Conservation (phyloP, 2,113 vertebrate genomes). For the Elephas maximus region DNA sequence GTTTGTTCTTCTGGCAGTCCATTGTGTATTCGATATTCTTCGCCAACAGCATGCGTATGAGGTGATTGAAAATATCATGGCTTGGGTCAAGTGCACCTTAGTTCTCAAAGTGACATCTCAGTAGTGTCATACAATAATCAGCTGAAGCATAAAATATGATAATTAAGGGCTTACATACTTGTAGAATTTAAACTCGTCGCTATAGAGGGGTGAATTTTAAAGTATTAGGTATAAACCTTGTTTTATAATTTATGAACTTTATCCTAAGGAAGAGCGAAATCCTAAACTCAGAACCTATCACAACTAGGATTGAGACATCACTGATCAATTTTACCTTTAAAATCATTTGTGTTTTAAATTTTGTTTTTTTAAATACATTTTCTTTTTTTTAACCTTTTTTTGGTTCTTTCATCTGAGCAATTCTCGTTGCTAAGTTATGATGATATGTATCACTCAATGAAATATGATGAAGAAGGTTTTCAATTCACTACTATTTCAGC, state of each 20-base stretch:
- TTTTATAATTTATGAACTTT: not conserved
- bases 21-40: too few species aligned
- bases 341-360: slow-evolving; percentile 39
- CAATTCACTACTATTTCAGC: not conserved
- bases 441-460: not conserved
- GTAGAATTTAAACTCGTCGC: not conserved
- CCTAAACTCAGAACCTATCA: not conserved
- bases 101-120: not conserved
- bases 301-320: not conserved
- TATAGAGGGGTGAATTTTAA: slow-evolving; percentile 15
- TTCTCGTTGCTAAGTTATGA: slow-evolving; percentile 1
- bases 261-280: slow-evolving; percentile 34
- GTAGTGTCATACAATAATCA: not conserved
- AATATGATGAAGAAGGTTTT: not conserved
- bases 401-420: slow-evolving; percentile 5
- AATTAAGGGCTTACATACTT: not conserved
- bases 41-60: too few species aligned
- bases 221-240: not conserved
- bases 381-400: not conserved
- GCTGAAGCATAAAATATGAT: not conserved
- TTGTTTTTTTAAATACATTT: not conserved
- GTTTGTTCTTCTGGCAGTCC: too few species aligned
- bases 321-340: not conserved
- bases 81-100: too few species aligned
- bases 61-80: too few species aligned